Conservation (phyloP, 2,888 invertebrate species). For the Horisme vitalbata region DNA sequence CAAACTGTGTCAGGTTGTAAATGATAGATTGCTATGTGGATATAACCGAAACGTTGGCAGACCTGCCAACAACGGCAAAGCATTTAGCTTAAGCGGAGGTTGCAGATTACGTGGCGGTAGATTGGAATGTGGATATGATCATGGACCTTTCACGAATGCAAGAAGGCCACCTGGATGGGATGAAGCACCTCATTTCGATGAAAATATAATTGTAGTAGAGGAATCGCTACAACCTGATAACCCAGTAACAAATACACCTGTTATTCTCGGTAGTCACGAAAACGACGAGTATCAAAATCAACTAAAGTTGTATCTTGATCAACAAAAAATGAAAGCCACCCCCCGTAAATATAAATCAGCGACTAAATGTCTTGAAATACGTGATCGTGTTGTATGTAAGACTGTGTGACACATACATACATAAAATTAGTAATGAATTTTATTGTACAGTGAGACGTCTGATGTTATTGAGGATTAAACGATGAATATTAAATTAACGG, state of each 20-base stretch:
- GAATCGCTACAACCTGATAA: background rate
- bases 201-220: background rate
- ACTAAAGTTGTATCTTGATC: background rate
- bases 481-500: too few relatives aligned
- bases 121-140: slow-evolving; percentile 64
- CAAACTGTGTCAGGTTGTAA: slow-evolving; percentile 51
- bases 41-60: slow-evolving; percentile 56
- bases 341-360: slow-evolving; percentile 3
- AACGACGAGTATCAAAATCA: background rate
- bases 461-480: too few relatives aligned
- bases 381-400: slow-evolving; percentile 52
- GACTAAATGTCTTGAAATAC: slow-evolving; percentile 50
- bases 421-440: too few relatives aligned
- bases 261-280: background rate
- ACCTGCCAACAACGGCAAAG: slow-evolving; percentile 33
- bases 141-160: slow-evolving; percentile 47
- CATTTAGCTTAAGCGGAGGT: slow-evolving; percentile 43
- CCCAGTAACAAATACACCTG: background rate
- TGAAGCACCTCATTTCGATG: background rate
- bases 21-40: slow-evolving; percentile 63
- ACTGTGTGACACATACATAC: background rate
- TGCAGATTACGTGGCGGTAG: slow-evolving; percentile 60
- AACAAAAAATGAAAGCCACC: background rate
- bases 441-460: too few relatives aligned
- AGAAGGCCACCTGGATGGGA: slow-evolving; percentile 39